Conservation (phyloP, 2,797 vertebrate species). For the Eidolon dupreanum region DNA sequence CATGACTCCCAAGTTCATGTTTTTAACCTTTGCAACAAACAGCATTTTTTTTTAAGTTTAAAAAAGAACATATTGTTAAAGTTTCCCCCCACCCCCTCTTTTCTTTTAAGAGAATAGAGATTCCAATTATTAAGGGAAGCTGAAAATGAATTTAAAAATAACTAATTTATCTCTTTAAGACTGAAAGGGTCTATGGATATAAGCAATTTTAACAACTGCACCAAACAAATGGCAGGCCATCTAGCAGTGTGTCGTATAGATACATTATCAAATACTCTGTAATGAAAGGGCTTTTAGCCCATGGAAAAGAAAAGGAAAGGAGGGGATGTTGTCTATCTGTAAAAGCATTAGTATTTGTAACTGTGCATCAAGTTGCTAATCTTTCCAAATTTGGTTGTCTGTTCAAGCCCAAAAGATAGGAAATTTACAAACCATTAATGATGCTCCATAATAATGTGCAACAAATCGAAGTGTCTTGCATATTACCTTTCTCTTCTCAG, state of each 20-base stretch:
- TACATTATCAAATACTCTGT: not conserved
- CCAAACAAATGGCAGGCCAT: not conserved
- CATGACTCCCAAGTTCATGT: not conserved
- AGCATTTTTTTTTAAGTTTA: not conserved
- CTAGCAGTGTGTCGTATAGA: not conserved
- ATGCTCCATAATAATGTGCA: slow-evolving; percentile 95
- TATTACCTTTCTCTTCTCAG: slow-evolving; percentile 94
- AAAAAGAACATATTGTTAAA: not conserved
- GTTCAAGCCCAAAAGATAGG: not conserved
- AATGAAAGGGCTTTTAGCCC: not conserved
- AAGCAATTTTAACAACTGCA: not conserved
- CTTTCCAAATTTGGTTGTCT: not conserved
- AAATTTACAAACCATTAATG: slow-evolving; percentile 91
- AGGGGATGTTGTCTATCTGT: not conserved
- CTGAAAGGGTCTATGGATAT: not conserved
- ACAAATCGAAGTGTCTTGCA: slow-evolving; percentile 96
- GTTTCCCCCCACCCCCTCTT: not conserved
- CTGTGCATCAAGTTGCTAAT: not conserved
- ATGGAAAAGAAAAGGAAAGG: not conserved
- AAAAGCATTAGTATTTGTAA: not conserved
- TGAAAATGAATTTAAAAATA: not conserved
- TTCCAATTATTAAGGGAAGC: slow-evolving; percentile 7
- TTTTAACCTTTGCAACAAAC: slow-evolving; percentile 4
- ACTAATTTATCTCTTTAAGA: not conserved
- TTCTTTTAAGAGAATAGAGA: not conserved